Base-by-base conservation (phyloP, 1,140 invertebrate species). In the Neodiprion fabricii region DNA sequence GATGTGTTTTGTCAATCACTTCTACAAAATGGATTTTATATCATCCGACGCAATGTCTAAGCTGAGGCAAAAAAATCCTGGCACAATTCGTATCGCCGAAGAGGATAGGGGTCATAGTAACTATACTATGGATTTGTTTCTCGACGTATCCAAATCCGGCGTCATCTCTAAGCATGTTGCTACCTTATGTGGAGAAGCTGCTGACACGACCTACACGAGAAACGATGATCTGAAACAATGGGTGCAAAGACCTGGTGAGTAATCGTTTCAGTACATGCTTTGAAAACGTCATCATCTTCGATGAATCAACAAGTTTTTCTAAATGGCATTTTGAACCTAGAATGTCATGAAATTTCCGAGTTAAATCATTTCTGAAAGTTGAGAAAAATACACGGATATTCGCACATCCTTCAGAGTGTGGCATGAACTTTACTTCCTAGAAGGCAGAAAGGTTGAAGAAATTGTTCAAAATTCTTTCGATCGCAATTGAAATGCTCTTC, bases 1-100 rank as follows among this genome's bases (percentile, higher is more conserved):
- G 1, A 91, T 98, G 85, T 98, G 97, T 86, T 98, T 98, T 86
- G 92, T 98, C 1, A 95, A 94, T 77, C 94, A 96, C 83, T 95
- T 97, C 82, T 93, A 93, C 73, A 96, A 96, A 87, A 94, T 96
- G 81, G 95, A 97, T 79, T 98, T 98, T 84, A 98, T 98, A 83
- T 96, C 96, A 1, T 95, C 96, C 14, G 97, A 98, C 89, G 97
- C 97, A 17, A 98, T 99, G 95, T 94, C 96, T n/a, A 98, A 98
- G 88, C 87, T 98, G n/a, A 90, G 97, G 88, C 97, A 98, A 90
- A 96, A 94, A 82, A 91, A 91, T 86, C 90, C 90, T 10, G 89
- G 89, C 50, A 90, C 89, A 9, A 86, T 90, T n/a, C 88, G 96
- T 66, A 92, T 93, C 1, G 95, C 97, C 0, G 97, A 98, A 84